Conservation (phyloP, 1,140 invertebrate species). For the Arctopsyche grandis region DNA sequence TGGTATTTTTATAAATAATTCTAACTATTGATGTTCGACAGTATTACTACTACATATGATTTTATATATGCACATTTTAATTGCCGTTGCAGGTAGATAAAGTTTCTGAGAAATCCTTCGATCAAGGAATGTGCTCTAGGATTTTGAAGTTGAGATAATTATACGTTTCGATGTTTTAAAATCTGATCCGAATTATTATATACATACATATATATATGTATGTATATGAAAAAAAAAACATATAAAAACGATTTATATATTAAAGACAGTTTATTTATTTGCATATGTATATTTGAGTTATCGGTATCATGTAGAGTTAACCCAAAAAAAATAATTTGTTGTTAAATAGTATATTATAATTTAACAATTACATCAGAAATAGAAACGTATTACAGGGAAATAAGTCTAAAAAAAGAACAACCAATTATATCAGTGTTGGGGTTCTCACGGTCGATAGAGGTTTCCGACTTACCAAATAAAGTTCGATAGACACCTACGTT, state of each 20-base stretch:
- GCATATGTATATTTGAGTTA: too few relatives aligned
- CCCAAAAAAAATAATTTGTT: too few relatives aligned
- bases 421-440: background rate
- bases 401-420: background rate
- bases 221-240: background rate
- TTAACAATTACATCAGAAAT: too few relatives aligned
- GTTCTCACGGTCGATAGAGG: conserved; percentile 24
- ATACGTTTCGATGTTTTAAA: background rate
- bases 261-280: too few relatives aligned
- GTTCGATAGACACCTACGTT: conserved; percentile 32
- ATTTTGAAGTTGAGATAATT: conserved; percentile 17
- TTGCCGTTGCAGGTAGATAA: conserved; percentile 19
- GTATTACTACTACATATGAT: too few relatives aligned
- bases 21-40: too few relatives aligned
- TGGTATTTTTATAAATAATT: too few relatives aligned
- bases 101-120: conserved; percentile 18
- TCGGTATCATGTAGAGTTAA: too few relatives aligned
- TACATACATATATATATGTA: background rate
- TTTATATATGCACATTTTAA: background rate
- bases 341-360: too few relatives aligned
- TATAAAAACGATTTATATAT: background rate
- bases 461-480: conserved; percentile 27
- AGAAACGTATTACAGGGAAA: too few relatives aligned
- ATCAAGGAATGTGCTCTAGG: conserved; percentile 1
- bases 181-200: background rate